Percentiles rank a stretch among this genome's conserved stretches.
Conservation (phyloP, 2,888 invertebrate genomes). For the Apeira syringaria region DNA sequence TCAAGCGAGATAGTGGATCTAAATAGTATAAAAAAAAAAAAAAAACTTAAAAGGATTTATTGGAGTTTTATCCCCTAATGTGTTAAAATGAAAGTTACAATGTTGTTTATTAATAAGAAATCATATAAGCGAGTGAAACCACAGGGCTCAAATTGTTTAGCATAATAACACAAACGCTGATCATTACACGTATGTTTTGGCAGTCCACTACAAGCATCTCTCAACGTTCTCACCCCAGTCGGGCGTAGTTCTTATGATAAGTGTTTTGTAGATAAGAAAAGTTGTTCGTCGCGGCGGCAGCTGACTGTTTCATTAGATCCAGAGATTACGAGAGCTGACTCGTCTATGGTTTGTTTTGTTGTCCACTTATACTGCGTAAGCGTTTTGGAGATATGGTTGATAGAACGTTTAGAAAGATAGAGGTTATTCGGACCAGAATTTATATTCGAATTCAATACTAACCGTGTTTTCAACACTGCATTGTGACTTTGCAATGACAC, state of each 20-base stretch:
- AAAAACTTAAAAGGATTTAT: too few species aligned
- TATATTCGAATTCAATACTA: background rate
- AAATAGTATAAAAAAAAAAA: too few species aligned
- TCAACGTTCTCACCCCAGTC: constrained; percentile 34
- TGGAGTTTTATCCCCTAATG: too few species aligned
- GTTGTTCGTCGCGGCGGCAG: constrained; percentile 56
- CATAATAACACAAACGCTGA: constrained; percentile 7
- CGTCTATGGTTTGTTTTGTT: constrained; percentile 25
- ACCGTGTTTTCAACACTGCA: too few species aligned
- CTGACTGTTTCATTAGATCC: constrained; percentile 61
- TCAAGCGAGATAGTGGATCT: too few species aligned
- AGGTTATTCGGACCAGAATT: background rate
- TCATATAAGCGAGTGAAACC: too few species aligned
- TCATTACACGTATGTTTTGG: constrained; percentile 27
- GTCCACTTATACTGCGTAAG: constrained; percentile 13
- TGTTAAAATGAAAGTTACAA: too few species aligned
- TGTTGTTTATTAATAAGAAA: too few species aligned
- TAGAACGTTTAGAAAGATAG: background rate
- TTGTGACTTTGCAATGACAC: too few species aligned
- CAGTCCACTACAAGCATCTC: constrained; percentile 35
- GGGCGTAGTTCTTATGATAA: constrained; percentile 67
- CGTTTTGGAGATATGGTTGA: constrained; percentile 6
- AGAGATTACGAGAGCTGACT: constrained; percentile 41
- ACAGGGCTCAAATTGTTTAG: too few species aligned
- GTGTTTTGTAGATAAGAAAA: constrained; percentile 70